These are phyloP conservation scores for Orthosia gracilis DNA, from an alignment of 2,888 invertebrate genomes.

Conservation along the genomic window DNA sequence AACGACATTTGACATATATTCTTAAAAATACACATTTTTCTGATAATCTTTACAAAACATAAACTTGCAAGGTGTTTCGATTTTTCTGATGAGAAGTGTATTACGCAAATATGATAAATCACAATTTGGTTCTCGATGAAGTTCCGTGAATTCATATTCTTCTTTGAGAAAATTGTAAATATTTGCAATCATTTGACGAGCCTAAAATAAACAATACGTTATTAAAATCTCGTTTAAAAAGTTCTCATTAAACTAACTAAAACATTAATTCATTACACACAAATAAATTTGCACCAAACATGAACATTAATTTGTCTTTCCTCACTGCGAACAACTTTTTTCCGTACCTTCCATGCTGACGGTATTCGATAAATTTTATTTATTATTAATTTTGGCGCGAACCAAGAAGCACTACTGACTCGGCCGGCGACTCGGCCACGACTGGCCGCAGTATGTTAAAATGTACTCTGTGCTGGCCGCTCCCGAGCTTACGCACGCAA, in stretches of 20 bases:
- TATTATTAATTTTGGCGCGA: neutral
- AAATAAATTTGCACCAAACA: too few relatives aligned
- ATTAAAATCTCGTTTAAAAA: neutral
- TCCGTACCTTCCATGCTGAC: slow-evolving; percentile 3
- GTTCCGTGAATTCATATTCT: slow-evolving; percentile 5
- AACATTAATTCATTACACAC: neutral
- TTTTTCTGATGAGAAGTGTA: too few relatives aligned
- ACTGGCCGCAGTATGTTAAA: neutral
- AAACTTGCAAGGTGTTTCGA: too few relatives aligned
- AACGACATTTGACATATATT: too few relatives aligned
- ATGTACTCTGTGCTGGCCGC: neutral
- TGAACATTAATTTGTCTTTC: neutral
- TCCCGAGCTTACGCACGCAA: neutral
- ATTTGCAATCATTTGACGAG: slow-evolving; percentile 2
- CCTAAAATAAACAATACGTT: slow-evolving; percentile 3
- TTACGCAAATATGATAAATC: slow-evolving; percentile 1
- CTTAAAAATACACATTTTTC: too few relatives aligned
- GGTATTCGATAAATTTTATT: neutral
- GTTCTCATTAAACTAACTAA: neutral
- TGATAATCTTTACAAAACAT: too few relatives aligned
- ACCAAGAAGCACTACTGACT: neutral
- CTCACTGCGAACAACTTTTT: slow-evolving; percentile 10
- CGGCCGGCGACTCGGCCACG: neutral
- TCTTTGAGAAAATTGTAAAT: neutral
- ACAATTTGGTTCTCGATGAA: neutral